Base-by-base conservation (phyloP, 2,797 vertebrate genomes). In the Sebastes kiyomatsui region DNA sequence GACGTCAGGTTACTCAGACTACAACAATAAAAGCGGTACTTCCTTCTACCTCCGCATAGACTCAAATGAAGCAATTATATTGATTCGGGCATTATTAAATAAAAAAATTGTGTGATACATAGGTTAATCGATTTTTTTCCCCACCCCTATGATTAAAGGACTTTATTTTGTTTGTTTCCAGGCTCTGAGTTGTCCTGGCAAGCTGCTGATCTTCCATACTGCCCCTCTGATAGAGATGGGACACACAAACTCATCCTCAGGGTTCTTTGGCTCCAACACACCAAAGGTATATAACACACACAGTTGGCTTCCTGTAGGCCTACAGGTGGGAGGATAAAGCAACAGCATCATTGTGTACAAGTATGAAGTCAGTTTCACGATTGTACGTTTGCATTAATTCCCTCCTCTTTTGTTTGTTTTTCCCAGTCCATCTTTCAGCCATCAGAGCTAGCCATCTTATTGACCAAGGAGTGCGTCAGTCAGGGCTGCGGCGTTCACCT, bases 401-500 rank as follows among this genome's bases (percentile, higher is more conserved):
- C 13, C 11, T 67, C 14, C 8, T 22, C 52, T 22, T n/a, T 42
- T 38, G 7, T 27, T 8, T 3, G 18, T 7, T 23, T 30, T 2
- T 27, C 0, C 0, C 77, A 97, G 96, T 94, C 95, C 35, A 94
- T 96, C 65, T 97, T 96, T 69, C 94, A 96, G 90, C 93, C 94
- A 0, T 89, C 94, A 33, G 95, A 96, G 16, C 38, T 49, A 13
- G 84, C 81, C 23, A 6, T 89, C 65, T 95, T 93, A 65, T 79
- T 97, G 94, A 87, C 93, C 77, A 94, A 92, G 78, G 91, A 94
- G 60, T 96, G 96, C 6, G 82, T 96, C 86, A 13, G 2, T 90
- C 95, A 97, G 85, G 96, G 96, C 67, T 97, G 95, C 38, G 84
- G 95, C 12, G 79, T 96, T 80, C 94, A 96, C 86, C 88, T 96